Conservation (phyloP, 2,888 invertebrate genomes). For the Cantharis flavilabris region DNA sequence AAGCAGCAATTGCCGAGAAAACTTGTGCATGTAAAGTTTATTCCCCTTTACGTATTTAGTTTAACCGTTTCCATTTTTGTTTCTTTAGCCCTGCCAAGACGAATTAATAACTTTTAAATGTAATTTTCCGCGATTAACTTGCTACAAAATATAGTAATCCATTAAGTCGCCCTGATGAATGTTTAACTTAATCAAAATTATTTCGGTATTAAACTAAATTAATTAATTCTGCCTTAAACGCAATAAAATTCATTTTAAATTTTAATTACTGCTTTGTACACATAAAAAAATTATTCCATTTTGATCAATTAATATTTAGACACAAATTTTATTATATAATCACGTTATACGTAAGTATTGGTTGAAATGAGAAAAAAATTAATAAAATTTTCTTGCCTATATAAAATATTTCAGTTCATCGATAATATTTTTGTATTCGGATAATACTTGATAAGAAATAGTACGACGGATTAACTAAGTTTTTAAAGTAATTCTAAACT, state of each 20-base stretch:
- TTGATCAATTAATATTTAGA: no score
- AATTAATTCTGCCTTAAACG: background rate
- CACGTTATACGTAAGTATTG: no score
- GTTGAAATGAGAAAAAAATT: no score
- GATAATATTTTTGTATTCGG: no score
- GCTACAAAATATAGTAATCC: constrained; percentile 43
- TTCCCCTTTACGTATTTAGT: constrained; percentile 32
- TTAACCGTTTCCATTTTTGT: constrained; percentile 35
- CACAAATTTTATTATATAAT: no score
- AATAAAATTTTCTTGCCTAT: no score
- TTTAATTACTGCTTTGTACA: background rate
- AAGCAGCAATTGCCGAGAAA: constrained; percentile 45
- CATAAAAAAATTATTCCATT: background rate
- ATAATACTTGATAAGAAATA: background rate
- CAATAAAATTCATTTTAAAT: background rate
- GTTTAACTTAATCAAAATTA: constrained; percentile 52
- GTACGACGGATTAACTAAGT: background rate
- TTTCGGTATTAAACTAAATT: constrained; percentile 34
- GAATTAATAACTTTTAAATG: constrained; percentile 49
- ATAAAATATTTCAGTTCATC: background rate
- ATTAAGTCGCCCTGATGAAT: constrained; percentile 48
- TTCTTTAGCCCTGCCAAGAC: constrained; percentile 35
- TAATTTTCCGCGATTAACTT: constrained; percentile 49
- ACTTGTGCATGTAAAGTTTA: constrained; percentile 41
- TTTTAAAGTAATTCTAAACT: background rate